These are phyloP conservation scores for Aplidium turbinatum DNA, from an alignment of 23 tunicate genomes.

Conservation along the genomic window DNA sequence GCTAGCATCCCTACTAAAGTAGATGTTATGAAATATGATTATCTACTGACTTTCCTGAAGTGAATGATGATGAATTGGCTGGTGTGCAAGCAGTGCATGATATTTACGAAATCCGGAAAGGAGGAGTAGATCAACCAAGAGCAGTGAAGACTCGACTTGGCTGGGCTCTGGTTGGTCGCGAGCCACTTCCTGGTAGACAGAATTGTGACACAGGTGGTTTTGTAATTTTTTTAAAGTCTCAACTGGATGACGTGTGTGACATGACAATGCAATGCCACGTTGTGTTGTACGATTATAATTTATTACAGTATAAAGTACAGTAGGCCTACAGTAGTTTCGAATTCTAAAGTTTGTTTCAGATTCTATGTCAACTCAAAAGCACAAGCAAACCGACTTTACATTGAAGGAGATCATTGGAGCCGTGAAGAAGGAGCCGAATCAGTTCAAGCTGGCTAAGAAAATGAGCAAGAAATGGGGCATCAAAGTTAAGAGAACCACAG, in stretches of 20 bases:
- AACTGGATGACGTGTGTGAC: no score
- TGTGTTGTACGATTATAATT: no score
- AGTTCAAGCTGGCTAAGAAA: conserved; percentile 37
- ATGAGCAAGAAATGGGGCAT: conserved; percentile 40
- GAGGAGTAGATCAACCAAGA: background rate
- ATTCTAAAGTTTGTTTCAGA: conserved; percentile 8
- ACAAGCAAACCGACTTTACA: conserved; percentile 9
- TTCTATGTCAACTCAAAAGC: conserved; percentile 14
- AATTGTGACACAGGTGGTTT: no score
- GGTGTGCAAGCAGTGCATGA: conserved; percentile 3
- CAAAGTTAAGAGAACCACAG: conserved; percentile 32
- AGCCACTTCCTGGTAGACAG: no score
- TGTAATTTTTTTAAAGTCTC: no score
- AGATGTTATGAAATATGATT: background rate
- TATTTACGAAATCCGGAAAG: conserved; percentile 4
- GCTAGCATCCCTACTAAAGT: conserved; percentile 7
- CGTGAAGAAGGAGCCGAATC: conserved; percentile 18
- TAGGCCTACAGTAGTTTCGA: conserved; percentile 3
- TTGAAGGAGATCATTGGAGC: conserved; percentile 9
- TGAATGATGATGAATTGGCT: background rate
- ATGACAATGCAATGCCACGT: no score
- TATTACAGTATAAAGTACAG: no score
- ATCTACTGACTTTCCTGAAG: conserved; percentile 12
- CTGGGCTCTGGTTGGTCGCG: conserved; percentile 15
- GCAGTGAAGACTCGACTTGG: conserved; percentile 12